Evolutionary conservation across 2,888 invertebrate genomes (phyloP).

Genomic region (Nineta flava): DNA sequence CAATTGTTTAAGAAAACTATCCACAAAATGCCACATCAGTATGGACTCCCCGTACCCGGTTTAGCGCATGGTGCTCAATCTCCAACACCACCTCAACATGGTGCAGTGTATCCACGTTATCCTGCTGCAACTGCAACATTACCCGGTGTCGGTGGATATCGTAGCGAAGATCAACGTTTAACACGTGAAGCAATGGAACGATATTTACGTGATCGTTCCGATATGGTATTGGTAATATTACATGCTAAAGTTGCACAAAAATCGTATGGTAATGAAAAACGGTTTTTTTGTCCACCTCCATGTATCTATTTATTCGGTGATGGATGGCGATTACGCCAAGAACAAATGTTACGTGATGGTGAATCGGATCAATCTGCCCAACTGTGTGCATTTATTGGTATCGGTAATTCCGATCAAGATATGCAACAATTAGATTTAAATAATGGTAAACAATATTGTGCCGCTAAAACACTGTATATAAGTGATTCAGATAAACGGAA

Average conservation of each 20-base stretch:
- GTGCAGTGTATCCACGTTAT: constrained; percentile 37
- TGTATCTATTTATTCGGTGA: constrained; percentile 98
- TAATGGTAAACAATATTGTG: constrained; percentile 96
- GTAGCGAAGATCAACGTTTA: constrained; percentile 66
- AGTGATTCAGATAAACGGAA: constrained; percentile 98
- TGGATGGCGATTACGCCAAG: constrained; percentile 91
- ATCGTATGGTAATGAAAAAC: constrained; percentile 97
- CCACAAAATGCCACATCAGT: constrained; percentile 64
- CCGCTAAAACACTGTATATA: constrained; percentile 97
- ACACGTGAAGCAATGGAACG: constrained; percentile 92
- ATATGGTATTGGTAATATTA: constrained; percentile 91
- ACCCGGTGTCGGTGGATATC: constrained; percentile 43
- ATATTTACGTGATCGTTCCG: constrained; percentile 84
- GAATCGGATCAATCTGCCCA: constrained; percentile 82
- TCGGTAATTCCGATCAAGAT: constrained; percentile 95
- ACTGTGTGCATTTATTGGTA: constrained; percentile 97
- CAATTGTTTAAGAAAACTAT: neutral
- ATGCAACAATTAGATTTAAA: constrained; percentile 98
- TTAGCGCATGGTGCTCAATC: constrained; percentile 61
- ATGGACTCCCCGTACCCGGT: constrained; percentile 56
- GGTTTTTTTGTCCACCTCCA: constrained; percentile 98
- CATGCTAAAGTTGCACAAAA: constrained; percentile 99
- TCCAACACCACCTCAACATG: constrained; percentile 55
- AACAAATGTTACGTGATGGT: constrained; percentile 81
- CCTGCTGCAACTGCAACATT: constrained; percentile 42